Evolutionary conservation across 30 jellyfish, hydroid and myxozoan genomes (phyloP), one percentile per base, ranked within the genome.

Genomic region (Rhopilema esculentum): DNA sequence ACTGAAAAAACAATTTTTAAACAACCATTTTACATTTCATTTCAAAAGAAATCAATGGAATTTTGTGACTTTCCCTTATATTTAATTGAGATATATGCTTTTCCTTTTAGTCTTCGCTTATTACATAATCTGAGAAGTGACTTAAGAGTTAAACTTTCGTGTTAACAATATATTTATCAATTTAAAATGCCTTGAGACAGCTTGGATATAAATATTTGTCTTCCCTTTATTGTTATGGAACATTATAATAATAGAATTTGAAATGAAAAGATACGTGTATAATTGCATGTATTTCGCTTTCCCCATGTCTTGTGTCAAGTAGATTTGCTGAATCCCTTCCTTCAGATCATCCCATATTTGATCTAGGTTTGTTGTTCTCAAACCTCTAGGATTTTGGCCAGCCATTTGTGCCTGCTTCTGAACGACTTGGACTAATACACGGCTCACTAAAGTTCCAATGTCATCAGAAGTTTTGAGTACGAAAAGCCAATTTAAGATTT

Each of bases 261-360:
- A 40, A 40, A 2, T 27, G 68, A 75, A 86, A 92, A 87, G 98
- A 92, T 92, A 92, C 98, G 98, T 92, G 81, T 92, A 92, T 8
- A 92, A 75, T 63, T 92, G 97, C 75, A 92, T 92, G 90, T 92
- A 92, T 22, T 88, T 89, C 30, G 91, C 83, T 74, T 84, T 87
- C 20, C 80, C 89, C 98, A 92, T 92, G 89, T 77, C 82, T 72
- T 92, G 98, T 62, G 82, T 92, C 69, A 92, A 67, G 82, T 86
- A 92, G 25, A 92, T 92, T 65, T 92, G 98, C 70, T 92, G 98
- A 50, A 92, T 92, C 50, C 98, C 98, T 81, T 92, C 98, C 57
- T 82, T 87, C 30, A 92, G 75, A 62, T 92, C 98, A 70, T 92
- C 98, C 98, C 98, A 92, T 80, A 92, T 92, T 73, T 92, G 97